Evolutionary conservation across 1,140 invertebrate species (phyloP), one percentile per base, ranked within the genome.

Genomic region (Trichonephila inaurata): DNA sequence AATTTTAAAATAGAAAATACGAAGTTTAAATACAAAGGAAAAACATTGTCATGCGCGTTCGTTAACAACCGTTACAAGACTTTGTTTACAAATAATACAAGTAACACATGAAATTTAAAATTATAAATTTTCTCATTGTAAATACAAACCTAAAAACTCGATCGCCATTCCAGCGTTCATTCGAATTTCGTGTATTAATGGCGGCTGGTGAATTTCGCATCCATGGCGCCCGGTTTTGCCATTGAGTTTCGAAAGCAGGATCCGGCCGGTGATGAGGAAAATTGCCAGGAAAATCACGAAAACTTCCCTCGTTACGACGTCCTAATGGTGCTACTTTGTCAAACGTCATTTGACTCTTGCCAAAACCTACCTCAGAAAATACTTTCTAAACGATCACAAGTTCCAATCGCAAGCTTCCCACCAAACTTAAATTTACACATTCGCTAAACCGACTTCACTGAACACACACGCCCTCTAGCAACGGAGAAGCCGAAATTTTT

Each of bases 271-370:
- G 92, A 51, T 89, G 69, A 66, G 83, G 87, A 33, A 85, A 88
- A 72, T 87, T 87, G 14, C 66, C 60, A 4, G 92, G 92, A 64
- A 62, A 93, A 24, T 93, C 92, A 21, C 92, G 92, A 89, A 89
- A 93, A 88, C 89, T 93, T 62, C 85, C 92, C 19, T 93, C 86
- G 60, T 88, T 85, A 24, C 92, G 92, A 0, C 92, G 66, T 24
- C 40, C 60, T 21, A 93, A 64, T 18, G 92, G 85, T 51, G 85
- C n/a, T 8, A 93, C 92, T 82, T 93, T 93, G 28, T 93, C 92
- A 89, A 93, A 93, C 61, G 92, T 93, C 92, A 93, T 93, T 18
- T 40, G 90, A 92, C 85, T 33, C 21, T 85, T 85, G 7, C 40
- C 21, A 85, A 88, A n/a, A 40, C 24, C 33, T 33, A 60, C 16